Evolutionary conservation across 2,113 vertebrate genomes (phyloP).

Genomic region (Polyodon spathula): DNA sequence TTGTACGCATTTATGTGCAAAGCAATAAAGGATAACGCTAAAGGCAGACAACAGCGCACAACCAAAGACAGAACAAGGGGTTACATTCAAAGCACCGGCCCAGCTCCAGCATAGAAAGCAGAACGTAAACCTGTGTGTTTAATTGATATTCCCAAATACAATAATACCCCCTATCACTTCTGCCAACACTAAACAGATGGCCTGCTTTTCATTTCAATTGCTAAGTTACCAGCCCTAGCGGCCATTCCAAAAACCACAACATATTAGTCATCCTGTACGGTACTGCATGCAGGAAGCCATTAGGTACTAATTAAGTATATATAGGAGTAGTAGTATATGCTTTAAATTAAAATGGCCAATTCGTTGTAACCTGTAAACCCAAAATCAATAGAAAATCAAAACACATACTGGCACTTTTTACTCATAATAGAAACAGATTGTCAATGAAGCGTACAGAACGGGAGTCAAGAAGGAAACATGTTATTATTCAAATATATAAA

Average conservation of each 20-base stretch:
- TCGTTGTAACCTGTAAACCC: too few relatives aligned
- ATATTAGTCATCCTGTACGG: conserved; percentile 31
- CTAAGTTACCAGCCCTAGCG: conserved; percentile 32
- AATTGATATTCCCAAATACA: conserved; percentile 30
- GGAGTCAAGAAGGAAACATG: too few relatives aligned
- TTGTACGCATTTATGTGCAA: too few relatives aligned
- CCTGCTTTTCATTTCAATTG: conserved; percentile 32
- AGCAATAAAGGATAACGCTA: too few relatives aligned
- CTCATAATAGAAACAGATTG: neutral
- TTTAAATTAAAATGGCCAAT: too few relatives aligned
- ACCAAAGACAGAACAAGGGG: too few relatives aligned
- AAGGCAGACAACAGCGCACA: too few relatives aligned
- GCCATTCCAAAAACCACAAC: conserved; percentile 29
- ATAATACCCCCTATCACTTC: conserved; percentile 28
- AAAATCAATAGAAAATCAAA: too few relatives aligned
- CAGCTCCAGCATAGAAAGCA: conserved; percentile 12
- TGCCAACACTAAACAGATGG: conserved; percentile 36
- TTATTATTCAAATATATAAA: too few relatives aligned
- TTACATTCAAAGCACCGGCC: conserved; percentile 31
- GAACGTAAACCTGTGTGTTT: conserved; percentile 23
- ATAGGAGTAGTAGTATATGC: too few relatives aligned
- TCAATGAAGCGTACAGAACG: neutral
- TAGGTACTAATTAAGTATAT: conserved; percentile 23
- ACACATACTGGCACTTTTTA: too few relatives aligned
- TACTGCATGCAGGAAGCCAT: conserved; percentile 21